Percentiles rank a stretch among this genome's conserved stretches.
Evolutionary conservation across 2,113 vertebrate genomes (phyloP).

Genomic region (Pachypanchax playfairii): DNA sequence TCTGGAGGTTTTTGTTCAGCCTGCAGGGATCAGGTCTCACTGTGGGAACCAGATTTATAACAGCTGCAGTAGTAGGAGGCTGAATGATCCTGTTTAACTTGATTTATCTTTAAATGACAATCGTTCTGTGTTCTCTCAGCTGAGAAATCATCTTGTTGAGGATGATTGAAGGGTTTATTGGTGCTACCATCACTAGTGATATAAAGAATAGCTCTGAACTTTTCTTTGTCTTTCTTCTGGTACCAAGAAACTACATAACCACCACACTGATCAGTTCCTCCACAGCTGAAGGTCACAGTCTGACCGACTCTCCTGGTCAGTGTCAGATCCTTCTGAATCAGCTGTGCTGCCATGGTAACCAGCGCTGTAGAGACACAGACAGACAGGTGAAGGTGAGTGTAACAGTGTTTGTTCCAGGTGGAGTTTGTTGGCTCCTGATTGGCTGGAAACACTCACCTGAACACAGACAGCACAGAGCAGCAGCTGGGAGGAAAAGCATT

Average conservation of each 20-base stretch:
- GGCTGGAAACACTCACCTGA: conserved; percentile 2
- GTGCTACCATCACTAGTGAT: too few relatives aligned
- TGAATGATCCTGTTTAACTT: too few relatives aligned
- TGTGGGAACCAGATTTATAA: not conserved
- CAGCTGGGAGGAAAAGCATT: conserved; percentile 40
- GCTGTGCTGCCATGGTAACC: not conserved
- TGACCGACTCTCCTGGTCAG: too few relatives aligned
- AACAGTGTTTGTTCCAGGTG: conserved; percentile 7
- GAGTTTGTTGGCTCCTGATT: conserved; percentile 6
- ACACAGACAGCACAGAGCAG: conserved; percentile 28
- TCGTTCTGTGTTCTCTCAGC: too few relatives aligned
- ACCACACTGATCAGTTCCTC: not conserved
- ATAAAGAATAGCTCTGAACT: too few relatives aligned
- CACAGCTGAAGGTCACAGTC: too few relatives aligned
- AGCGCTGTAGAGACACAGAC: conserved; percentile 20
- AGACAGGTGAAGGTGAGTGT: conserved; percentile 11
- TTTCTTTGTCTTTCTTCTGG: too few relatives aligned
- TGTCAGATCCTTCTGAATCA: too few relatives aligned
- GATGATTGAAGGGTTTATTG: too few relatives aligned
- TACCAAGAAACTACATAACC: too few relatives aligned
- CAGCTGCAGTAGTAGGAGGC: conserved; percentile 10
- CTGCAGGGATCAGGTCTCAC: not conserved
- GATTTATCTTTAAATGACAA: too few relatives aligned
- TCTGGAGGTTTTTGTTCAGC: conserved; percentile 7
- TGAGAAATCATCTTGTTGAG: too few relatives aligned